These are phyloP conservation scores for Heteromurus nitidus DNA, from an alignment of 2,888 invertebrate species.

Conservation along the genomic window DNA sequence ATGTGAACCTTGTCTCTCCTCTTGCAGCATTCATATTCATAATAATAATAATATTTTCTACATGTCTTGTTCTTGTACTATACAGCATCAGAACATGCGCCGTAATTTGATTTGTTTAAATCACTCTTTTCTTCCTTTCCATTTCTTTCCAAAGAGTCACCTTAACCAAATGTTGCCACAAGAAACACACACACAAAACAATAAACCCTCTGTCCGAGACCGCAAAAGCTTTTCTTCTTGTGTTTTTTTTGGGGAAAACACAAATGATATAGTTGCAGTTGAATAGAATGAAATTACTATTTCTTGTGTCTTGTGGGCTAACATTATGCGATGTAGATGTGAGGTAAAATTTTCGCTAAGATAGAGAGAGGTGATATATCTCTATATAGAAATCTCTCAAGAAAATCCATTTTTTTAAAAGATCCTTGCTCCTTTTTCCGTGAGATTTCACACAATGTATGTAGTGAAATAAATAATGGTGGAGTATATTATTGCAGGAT, in stretches of 20 bases:
- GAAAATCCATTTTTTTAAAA: too few species aligned
- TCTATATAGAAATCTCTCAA: too few species aligned
- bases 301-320: background rate
- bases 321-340: background rate
- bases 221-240: too few species aligned
- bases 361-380: too few species aligned
- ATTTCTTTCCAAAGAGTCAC: constrained; percentile 28
- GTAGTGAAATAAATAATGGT: background rate
- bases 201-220: constrained; percentile 17
- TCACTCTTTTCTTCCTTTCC: constrained; percentile 20
- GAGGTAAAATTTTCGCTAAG: too few species aligned
- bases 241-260: background rate
- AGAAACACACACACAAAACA: constrained; percentile 16
- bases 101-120: constrained; percentile 54
- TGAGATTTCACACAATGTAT: constrained; percentile 57
- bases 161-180: background rate
- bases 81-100: constrained; percentile 29
- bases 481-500: background rate
- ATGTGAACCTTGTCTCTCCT: too few species aligned
- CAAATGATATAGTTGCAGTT: constrained; percentile 1
- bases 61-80: constrained; percentile 8
- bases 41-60: too few species aligned
- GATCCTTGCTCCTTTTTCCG: constrained; percentile 39
- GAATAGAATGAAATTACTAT: constrained; percentile 15
- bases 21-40: too few species aligned